These are phyloP conservation scores for Psococerastis gibbosa DNA, from an alignment of 2,888 invertebrate species.

Conservation along the genomic window DNA sequence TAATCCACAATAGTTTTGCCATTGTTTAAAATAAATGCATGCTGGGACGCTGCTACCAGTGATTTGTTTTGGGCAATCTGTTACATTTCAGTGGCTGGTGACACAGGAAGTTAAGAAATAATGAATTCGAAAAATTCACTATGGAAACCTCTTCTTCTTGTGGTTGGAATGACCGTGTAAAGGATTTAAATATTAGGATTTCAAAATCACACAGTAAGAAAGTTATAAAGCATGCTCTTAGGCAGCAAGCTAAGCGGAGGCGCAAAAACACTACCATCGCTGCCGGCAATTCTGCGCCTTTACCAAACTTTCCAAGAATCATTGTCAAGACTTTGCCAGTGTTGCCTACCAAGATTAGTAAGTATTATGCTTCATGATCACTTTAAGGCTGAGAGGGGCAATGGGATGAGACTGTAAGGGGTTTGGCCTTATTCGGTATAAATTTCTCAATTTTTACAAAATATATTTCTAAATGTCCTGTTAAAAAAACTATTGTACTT, in stretches of 20 bases:
- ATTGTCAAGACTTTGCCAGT: conserved; percentile 65
- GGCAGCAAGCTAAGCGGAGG: conserved; percentile 54
- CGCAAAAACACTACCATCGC: conserved; percentile 59
- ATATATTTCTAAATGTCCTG: no score
- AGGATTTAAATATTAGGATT: conserved; percentile 15
- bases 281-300: conserved; percentile 34
- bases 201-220: conserved; percentile 35
- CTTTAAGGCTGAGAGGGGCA: no score
- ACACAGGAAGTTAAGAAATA: not conserved
- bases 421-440: no score
- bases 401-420: no score
- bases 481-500: no score
- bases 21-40: no score
- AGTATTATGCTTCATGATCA: not conserved
- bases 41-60: no score
- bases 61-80: no score
- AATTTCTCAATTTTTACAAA: no score
- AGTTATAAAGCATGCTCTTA: conserved; percentile 55
- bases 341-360: conserved; percentile 31
- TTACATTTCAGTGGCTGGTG: no score
- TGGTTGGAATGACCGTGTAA: conserved; percentile 14
- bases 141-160: not conserved
- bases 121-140: not conserved
- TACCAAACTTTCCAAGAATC: conserved; percentile 48
- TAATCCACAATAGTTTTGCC: no score